Evolutionary conservation across 2,113 vertebrate species (phyloP).

Genomic region (Piaya cayana): DNA sequence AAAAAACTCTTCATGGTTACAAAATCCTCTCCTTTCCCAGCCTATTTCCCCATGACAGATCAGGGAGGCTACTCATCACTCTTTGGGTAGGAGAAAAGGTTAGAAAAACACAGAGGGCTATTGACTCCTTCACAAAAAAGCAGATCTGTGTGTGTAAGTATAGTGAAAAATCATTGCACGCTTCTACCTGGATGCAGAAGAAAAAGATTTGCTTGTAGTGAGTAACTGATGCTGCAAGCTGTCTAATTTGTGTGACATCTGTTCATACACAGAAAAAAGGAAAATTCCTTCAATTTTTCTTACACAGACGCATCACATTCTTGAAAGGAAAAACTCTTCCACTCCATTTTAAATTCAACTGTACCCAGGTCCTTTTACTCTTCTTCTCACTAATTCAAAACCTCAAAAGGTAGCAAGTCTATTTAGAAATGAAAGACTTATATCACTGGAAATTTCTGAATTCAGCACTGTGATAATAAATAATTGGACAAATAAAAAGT

Average conservation of each 20-base stretch:
- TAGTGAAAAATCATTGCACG: background rate
- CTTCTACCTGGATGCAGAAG: background rate
- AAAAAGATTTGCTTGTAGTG: background rate
- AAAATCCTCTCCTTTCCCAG: background rate
- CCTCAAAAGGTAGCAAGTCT: fast-evolving
- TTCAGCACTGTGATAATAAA: background rate
- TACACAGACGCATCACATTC: background rate
- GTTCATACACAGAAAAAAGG: background rate
- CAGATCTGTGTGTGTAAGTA: background rate
- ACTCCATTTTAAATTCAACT: background rate
- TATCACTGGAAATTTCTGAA: background rate
- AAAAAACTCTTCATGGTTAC: background rate
- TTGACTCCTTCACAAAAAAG: background rate
- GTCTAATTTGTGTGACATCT: background rate
- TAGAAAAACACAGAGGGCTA: background rate
- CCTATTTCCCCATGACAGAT: background rate
- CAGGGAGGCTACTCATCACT: conserved; percentile 4
- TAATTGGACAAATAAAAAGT: background rate
- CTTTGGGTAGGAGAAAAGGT: background rate
- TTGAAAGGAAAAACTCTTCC: background rate
- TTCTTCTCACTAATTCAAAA: background rate
- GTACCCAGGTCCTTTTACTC: background rate
- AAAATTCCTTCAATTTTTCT: background rate
- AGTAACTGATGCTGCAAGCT: background rate
- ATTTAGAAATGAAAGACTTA: background rate